These are phyloP conservation scores for Nesogale talazaci DNA, from an alignment of 2,113 vertebrate species.

Conservation along the genomic window DNA sequence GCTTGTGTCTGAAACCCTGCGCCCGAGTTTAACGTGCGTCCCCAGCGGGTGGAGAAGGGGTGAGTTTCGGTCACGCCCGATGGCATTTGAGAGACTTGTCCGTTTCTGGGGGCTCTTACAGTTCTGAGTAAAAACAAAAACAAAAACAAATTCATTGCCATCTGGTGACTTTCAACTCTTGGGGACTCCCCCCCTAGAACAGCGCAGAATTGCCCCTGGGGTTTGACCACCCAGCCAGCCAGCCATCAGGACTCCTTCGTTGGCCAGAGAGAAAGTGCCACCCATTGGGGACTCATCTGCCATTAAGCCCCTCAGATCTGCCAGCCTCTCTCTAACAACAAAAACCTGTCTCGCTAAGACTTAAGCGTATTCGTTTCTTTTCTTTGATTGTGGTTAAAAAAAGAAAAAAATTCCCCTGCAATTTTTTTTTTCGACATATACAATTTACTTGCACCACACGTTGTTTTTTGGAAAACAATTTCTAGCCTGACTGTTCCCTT, in stretches of 20 bases:
- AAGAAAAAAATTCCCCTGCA: neutral
- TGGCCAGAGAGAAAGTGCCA: neutral
- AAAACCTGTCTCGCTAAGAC: neutral
- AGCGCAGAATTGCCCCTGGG: too few relatives aligned
- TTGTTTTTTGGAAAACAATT: constrained; percentile 1
- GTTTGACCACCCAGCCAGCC: too few relatives aligned
- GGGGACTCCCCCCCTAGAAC: too few relatives aligned
- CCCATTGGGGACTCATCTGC: neutral
- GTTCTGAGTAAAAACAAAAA: neutral
- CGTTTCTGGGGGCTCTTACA: neutral
- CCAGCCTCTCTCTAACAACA: neutral
- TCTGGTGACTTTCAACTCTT: too few relatives aligned
- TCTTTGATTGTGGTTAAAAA: neutral
- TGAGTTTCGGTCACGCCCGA: neutral
- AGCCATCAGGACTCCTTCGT: too few relatives aligned
- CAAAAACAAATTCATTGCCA: too few relatives aligned
- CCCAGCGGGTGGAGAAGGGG: neutral
- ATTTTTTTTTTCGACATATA: neutral
- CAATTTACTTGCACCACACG: neutral
- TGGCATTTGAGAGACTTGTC: neutral
- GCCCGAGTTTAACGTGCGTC: neutral
- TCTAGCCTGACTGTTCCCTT: neutral
- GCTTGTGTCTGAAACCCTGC: neutral
- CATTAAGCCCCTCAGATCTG: neutral
- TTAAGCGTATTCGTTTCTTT: neutral